phyloP scores from a whole-genome alignment of 2,888 invertebrate genomes.

The Cataglyphis cursor region DNA sequence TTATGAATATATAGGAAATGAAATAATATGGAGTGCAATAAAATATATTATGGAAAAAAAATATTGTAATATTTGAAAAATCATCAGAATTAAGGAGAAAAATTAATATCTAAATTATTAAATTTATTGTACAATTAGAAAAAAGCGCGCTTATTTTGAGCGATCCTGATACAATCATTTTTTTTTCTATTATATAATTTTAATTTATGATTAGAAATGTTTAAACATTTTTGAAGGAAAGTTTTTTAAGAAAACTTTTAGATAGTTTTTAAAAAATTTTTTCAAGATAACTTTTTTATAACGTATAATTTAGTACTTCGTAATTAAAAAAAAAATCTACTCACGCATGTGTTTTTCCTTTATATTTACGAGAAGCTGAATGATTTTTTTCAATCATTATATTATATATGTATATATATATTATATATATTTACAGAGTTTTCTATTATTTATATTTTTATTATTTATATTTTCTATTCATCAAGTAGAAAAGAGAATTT shows the following conservation, averaged over 20 bases:
- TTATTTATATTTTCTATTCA: constrained; percentile 2
- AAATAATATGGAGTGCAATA: neutral
- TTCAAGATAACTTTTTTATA: neutral
- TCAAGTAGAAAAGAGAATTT: neutral
- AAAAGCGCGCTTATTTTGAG: neutral
- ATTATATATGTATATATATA: neutral
- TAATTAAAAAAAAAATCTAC: neutral
- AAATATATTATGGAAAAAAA: neutral
- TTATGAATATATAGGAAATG: neutral
- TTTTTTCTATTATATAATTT: neutral
- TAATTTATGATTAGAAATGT: neutral
- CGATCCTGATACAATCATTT: neutral
- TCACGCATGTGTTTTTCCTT: neutral
- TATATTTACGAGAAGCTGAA: neutral
- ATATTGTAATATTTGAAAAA: neutral
- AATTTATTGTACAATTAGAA: neutral
- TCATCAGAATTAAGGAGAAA: neutral
- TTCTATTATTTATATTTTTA: neutral
- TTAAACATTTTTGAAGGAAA: neutral
- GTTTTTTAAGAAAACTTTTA: neutral
- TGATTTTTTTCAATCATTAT: neutral
- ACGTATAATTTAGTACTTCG: neutral
- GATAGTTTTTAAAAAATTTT: neutral
- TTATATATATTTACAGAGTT: neutral
- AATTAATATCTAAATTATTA: neutral